Conservation (phyloP, 2,113 vertebrate species). For the Strigops habroptila region DNA sequence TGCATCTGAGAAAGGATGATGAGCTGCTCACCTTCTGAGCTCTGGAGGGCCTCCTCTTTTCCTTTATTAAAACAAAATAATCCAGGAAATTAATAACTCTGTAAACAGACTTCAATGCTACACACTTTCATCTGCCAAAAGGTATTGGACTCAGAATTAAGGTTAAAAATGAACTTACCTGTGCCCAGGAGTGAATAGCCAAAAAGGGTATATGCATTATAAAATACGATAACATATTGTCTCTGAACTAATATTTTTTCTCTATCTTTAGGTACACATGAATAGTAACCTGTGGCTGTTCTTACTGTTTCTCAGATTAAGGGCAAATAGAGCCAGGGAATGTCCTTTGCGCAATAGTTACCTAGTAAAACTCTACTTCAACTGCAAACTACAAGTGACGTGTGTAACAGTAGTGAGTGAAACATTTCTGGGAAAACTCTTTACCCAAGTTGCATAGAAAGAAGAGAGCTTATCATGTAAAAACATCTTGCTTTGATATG, state of each 20-base stretch:
- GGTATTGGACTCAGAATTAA: neutral
- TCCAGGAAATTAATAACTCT: neutral
- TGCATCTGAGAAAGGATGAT: neutral
- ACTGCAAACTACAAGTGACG: neutral
- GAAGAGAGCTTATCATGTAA: slow-evolving; percentile 43
- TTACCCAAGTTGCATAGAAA: slow-evolving; percentile 7
- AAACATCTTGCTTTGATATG: slow-evolving; percentile 48
- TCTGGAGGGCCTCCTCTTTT: neutral
- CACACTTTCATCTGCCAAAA: neutral
- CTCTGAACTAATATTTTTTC: slow-evolving; percentile 42
- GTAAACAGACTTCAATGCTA: neutral
- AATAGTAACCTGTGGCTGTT: slow-evolving; percentile 20
- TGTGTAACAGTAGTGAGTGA: neutral
- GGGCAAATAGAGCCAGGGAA: slow-evolving; percentile 13
- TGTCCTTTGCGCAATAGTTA: slow-evolving; percentile 31
- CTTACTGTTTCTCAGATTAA: slow-evolving; percentile 24
- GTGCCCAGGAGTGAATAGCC: neutral
- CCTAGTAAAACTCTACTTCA: neutral
- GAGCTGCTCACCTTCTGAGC: neutral
- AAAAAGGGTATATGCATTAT: neutral
- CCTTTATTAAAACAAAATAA: neutral
- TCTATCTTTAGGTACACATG: slow-evolving; percentile 13
- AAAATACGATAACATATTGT: neutral
- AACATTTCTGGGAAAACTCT: slow-evolving; percentile 30
- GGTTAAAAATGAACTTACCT: neutral